Evolutionary conservation across 2,888 invertebrate genomes (phyloP), one percentile per base, ranked within the genome.

Genomic region (Caenorhabditis afra): DNA sequence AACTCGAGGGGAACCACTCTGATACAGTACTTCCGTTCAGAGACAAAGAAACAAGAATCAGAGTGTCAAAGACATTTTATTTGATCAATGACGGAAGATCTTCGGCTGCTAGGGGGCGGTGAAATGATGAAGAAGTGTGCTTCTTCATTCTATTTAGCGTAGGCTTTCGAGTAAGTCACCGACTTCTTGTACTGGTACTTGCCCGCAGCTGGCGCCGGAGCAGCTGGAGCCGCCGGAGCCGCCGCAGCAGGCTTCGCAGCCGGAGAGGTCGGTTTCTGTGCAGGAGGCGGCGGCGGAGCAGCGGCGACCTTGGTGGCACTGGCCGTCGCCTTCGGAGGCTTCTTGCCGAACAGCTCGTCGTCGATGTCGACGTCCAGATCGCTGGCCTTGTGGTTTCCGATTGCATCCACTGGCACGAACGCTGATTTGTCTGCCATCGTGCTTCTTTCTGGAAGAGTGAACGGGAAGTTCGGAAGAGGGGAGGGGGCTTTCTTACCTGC

Each of bases 401-500:
- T 78, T 16, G 78, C 81, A 57, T 81, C 81, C 58, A 81, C 81
- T 29, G 81, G 81, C 50, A 81, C 78, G 45, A 81, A 81, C 22
- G 81, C 81, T 49, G 78, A 78, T 70, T 81, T 81, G 67, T 81
- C 81, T 41, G 81, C 81, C 81, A 78, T 81, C 52, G 58, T 37
- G 61, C 44, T 49, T 65, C 71, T 66, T 70, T 70, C 68, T 68
- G 68, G 10, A 68, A 68, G 4, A 29, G 29, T 8, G 1, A 29
- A n/a, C 5, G 10, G 1, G 22, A 58, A n/a, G n/a, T 23, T 57
- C 4, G 53, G 35, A 70, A 50, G 70, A 44, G n/a, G n/a, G n/a
- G n/a, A n/a, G n/a, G n/a, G n/a, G n/a, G n/a, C n/a, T n/a, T n/a
- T n/a, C n/a, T n/a, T n/a, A n/a, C n/a, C n/a, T n/a, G n/a, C n/a